Percentiles rank a stretch among this genome's conserved stretches.
phyloP scores from a whole-genome alignment of 2,113 vertebrate species.

The Rhineura floridana region DNA sequence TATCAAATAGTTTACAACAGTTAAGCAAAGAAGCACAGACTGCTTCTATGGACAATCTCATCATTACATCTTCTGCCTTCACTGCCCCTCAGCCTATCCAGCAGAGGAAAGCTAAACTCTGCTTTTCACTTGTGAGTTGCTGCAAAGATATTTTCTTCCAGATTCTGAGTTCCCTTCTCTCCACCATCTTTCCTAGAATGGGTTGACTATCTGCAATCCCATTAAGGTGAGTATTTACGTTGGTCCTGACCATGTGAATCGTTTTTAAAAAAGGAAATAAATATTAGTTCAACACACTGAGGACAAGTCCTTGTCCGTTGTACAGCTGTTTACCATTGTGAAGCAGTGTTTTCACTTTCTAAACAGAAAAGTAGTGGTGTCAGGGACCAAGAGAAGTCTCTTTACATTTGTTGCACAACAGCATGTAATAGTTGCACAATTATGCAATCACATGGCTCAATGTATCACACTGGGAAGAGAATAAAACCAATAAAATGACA shows the following conservation, averaged over 20 bases:
- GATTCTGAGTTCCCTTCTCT: background rate
- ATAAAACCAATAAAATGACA: conserved; percentile 52
- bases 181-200: background rate
- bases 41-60: background rate
- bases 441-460: conserved; percentile 38
- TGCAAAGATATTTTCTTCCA: background rate
- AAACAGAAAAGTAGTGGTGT: fast-evolving
- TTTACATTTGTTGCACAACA: background rate
- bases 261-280: background rate
- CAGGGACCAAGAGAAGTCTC: background rate
- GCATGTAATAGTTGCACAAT: background rate
- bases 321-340: background rate
- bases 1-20: background rate
- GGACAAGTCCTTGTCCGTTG: background rate
- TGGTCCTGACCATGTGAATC: background rate
- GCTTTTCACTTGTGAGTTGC: background rate
- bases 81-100: background rate
- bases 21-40: background rate
- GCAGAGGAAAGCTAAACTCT: no score
- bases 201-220: background rate
- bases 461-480: background rate
- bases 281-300: background rate
- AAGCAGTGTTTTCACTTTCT: background rate
- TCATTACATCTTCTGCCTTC: background rate
- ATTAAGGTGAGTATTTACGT: background rate